A percentile compares a stretch with the other conserved stretches of the same genome.
Evolutionary conservation across 2,113 vertebrate species (phyloP).

Genomic region (Balaeniceps rex): DNA sequence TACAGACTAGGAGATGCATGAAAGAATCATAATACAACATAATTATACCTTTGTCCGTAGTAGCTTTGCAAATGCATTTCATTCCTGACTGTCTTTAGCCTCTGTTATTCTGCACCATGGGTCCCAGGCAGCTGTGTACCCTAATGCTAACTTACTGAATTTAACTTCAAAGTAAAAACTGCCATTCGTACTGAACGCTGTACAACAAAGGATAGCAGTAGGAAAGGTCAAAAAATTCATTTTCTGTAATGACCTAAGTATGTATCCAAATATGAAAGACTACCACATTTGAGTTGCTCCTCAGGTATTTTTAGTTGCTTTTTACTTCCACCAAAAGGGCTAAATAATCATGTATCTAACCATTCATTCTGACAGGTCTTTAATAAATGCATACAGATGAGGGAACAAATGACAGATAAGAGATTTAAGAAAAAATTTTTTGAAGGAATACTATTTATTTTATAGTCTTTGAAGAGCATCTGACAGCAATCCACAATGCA

Average conservation of each 20-base stretch:
- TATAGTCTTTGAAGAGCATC: background rate
- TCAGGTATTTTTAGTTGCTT: background rate
- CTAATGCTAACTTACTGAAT: background rate
- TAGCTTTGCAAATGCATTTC: background rate
- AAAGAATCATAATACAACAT: background rate
- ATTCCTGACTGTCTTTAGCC: background rate
- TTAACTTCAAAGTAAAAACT: background rate
- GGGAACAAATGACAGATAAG: background rate
- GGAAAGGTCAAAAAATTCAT: background rate
- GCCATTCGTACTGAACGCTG: background rate
- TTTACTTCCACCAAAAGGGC: background rate
- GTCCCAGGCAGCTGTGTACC: background rate
- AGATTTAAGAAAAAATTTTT: background rate
- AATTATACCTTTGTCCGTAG: background rate
- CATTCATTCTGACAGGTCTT: background rate
- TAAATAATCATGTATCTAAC: background rate
- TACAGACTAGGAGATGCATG: background rate
- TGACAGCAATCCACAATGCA: background rate
- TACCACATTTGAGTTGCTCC: background rate
- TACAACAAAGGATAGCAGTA: background rate
- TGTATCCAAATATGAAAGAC: background rate
- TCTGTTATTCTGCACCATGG: background rate
- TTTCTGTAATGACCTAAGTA: background rate
- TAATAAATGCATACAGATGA: background rate
- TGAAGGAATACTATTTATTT: background rate